These are phyloP conservation scores for Drosophila auraria DNA, from an alignment of 1,140 invertebrate species.

Conservation along the genomic window DNA sequence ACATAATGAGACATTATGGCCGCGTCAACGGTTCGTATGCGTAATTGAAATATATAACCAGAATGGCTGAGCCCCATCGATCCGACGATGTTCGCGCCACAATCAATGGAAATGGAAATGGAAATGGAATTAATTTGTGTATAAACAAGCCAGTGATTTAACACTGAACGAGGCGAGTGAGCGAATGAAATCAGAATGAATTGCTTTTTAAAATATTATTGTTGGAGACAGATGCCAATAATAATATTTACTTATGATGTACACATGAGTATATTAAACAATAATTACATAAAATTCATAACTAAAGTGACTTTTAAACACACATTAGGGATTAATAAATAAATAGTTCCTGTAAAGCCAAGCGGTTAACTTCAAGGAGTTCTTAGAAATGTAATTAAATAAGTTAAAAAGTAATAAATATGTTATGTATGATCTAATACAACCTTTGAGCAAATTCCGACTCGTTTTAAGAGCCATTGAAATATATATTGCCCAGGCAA, in stretches of 20 bases:
- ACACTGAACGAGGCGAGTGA: neutral
- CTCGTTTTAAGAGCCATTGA: neutral
- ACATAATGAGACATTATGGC: conserved; percentile 72
- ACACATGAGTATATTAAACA: neutral
- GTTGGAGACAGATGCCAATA: conserved; percentile 3
- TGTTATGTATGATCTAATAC: neutral
- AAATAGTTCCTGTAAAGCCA: no score
- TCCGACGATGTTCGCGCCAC: conserved; percentile 4
- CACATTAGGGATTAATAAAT: no score
- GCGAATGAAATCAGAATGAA: conserved; percentile 17
- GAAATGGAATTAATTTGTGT: conserved; percentile 55
- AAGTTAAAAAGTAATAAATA: neutral
- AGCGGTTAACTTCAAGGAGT: no score
- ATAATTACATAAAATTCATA: neutral
- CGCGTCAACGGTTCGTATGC: conserved; percentile 62
- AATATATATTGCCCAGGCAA: neutral
- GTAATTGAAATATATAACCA: conserved; percentile 77
- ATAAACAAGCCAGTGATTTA: conserved; percentile 36
- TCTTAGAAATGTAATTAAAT: neutral
- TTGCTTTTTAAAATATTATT: conserved; percentile 42
- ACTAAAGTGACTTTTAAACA: no score
- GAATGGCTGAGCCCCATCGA: conserved; percentile 21
- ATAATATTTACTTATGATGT: conserved; percentile 7
- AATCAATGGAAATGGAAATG: conserved; percentile 49
- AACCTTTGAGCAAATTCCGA: neutral